Evolutionary conservation across 64 coral and sea anemone genomes (phyloP), one percentile per base, ranked within the genome.

Genomic region (Anthopleura sola): DNA sequence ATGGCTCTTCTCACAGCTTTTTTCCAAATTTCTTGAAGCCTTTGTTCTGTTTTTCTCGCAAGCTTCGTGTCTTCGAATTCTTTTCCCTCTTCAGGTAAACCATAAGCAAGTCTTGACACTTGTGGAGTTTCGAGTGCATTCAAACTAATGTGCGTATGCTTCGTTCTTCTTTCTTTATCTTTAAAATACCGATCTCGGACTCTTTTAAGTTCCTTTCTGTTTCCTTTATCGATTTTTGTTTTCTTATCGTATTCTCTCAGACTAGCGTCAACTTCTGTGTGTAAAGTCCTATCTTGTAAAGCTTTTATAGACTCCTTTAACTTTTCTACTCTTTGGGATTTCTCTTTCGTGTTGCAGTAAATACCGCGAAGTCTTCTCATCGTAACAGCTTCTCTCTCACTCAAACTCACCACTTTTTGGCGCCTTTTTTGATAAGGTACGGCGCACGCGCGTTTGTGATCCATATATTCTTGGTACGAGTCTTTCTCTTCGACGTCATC

Each of bases 1-100:
- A 86, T 86, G 19, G 93, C 93, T 20, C 93, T 82, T 68, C 78
- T 86, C 51, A 92, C 74, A 57, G 86, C 86, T 46, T 38, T 97
- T 77, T 44, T 66, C 90, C 94, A 92, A 66, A 92, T 90, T 57
- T 89, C 94, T 78, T 78, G 87, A 28, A 97, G 82, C 29, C 84
- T 88, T 81, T 88, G 49, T 21, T 91, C 81, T 62, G 86, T 80
- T 20, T 88, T 90, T 21, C 85, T 69, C 24, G 37, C 86, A 55
- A 80, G 83, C 26, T 36, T 36, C 15, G 93, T 85, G 4, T 66
- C 39, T 55, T 24, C 78, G 39, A 94, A 66, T 85, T 98, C 95
- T 16, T 98, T 80, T 4, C 95, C 95, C 0, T 98, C 95, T 17
- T 93, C 77, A 1, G 95, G 95, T n/a, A 99, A 76, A 23, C 97